phyloP scores from a whole-genome alignment of 2,888 invertebrate genomes.

The Ophion costatus region DNA sequence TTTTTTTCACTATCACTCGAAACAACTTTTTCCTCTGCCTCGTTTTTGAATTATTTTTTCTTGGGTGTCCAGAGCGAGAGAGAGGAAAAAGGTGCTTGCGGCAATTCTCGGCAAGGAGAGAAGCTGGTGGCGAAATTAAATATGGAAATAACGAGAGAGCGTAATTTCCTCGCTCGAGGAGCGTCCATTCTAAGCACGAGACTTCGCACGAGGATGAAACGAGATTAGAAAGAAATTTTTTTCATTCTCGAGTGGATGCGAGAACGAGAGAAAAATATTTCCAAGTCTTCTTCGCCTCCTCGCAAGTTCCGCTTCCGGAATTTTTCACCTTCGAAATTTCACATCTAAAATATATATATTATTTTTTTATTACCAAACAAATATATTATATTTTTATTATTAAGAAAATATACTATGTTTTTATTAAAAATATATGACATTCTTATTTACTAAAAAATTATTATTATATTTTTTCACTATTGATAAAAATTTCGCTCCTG shows the following conservation, averaged over 20 bases:
- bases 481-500: no score
- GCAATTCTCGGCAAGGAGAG: conserved; percentile 25
- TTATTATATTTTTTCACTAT: no score
- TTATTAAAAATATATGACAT: no score
- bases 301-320: no score
- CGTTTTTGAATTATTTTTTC: conserved; percentile 12
- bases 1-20: not conserved
- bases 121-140: conserved; percentile 54
- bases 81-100: not conserved
- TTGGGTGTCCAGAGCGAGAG: not conserved
- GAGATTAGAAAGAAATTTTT: conserved; percentile 40
- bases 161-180: conserved; percentile 56
- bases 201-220: conserved; percentile 22
- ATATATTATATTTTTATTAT: no score
- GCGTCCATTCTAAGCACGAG: conserved; percentile 25
- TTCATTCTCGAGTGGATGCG: not conserved
- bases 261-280: not conserved
- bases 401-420: no score
- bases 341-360: no score
- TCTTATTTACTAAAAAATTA: no score
- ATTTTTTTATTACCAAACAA: no score
- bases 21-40: not conserved
- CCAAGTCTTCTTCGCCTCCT: no score
- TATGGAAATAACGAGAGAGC: conserved; percentile 64
- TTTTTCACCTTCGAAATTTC: no score